These are phyloP conservation scores for Amiota mariae DNA, from an alignment of 2,888 invertebrate genomes.

Conservation along the genomic window DNA sequence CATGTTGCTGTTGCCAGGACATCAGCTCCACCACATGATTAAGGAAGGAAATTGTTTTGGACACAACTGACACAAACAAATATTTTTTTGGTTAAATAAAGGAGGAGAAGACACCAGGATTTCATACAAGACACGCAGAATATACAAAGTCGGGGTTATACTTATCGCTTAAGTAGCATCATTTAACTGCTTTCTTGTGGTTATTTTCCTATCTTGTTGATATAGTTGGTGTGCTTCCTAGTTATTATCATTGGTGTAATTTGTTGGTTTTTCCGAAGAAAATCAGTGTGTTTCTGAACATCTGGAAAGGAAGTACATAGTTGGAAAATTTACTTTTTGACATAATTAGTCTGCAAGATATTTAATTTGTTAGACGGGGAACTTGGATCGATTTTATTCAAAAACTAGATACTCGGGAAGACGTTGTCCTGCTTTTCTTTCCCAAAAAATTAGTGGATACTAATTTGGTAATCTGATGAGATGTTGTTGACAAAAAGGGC, in stretches of 20 bases:
- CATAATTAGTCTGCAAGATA: not conserved
- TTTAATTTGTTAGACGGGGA: too few species aligned
- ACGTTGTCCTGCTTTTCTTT: too few species aligned
- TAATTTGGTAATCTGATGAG: too few species aligned
- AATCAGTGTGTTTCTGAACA: not conserved
- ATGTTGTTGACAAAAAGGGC: too few species aligned
- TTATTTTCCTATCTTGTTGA: not conserved
- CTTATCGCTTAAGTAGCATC: constrained; percentile 64
- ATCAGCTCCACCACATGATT: constrained; percentile 62
- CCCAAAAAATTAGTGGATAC: too few species aligned
- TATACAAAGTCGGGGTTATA: constrained; percentile 15
- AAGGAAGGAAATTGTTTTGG: constrained; percentile 73
- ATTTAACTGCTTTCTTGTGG: constrained; percentile 59
- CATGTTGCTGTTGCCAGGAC: constrained; percentile 24
- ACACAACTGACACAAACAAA: constrained; percentile 60
- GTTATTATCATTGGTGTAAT: constrained; percentile 10
- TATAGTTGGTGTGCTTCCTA: not conserved
- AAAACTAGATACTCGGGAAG: too few species aligned
- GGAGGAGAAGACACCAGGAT: too few species aligned
- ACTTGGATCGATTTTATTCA: too few species aligned
- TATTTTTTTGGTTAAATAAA: not conserved
- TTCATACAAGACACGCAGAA: not conserved
- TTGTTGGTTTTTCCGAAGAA: constrained; percentile 7
- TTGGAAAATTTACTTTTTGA: not conserved
- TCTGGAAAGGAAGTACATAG: not conserved